These are phyloP conservation scores for Emesis furor DNA, from an alignment of 2,888 invertebrate genomes.

Conservation along the genomic window DNA sequence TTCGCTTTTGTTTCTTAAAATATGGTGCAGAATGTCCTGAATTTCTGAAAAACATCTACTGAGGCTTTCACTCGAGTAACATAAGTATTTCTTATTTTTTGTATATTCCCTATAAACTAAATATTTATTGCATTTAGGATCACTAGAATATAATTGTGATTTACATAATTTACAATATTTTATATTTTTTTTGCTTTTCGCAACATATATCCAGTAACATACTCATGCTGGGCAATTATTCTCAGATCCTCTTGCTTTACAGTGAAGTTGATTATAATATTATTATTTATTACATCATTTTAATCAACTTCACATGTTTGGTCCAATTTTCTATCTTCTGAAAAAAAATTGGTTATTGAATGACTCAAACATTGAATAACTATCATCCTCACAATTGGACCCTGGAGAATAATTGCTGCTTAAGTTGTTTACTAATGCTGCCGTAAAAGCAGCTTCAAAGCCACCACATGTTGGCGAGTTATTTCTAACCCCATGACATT, in stretches of 20 bases:
- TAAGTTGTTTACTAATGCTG: conserved; percentile 12
- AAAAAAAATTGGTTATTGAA: background rate
- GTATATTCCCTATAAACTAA: background rate
- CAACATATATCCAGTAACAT: background rate
- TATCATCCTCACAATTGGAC: conserved; percentile 25
- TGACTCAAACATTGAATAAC: background rate
- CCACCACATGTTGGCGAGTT: background rate
- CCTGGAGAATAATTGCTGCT: conserved; percentile 13
- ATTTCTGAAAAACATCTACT: conserved; percentile 12
- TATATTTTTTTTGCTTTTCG: background rate
- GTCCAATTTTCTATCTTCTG: background rate
- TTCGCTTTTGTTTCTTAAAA: background rate
- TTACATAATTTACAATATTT: background rate
- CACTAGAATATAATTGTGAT: background rate
- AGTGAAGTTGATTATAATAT: background rate
- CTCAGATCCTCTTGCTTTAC: conserved; percentile 9
- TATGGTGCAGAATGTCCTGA: conserved; percentile 8
- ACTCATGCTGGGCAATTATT: conserved; percentile 12
- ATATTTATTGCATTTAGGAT: background rate
- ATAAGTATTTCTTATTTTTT: background rate
- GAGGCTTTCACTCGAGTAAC: conserved; percentile 2
- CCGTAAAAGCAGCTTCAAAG: conserved; percentile 21
- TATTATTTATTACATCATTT: background rate
- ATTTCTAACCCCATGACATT: conserved; percentile 48
- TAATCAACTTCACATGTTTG: background rate